Percentiles rank a stretch among this genome's conserved stretches.
Evolutionary conservation across 2,797 vertebrate genomes (phyloP).

Genomic region (Rhynchotus rufescens): DNA sequence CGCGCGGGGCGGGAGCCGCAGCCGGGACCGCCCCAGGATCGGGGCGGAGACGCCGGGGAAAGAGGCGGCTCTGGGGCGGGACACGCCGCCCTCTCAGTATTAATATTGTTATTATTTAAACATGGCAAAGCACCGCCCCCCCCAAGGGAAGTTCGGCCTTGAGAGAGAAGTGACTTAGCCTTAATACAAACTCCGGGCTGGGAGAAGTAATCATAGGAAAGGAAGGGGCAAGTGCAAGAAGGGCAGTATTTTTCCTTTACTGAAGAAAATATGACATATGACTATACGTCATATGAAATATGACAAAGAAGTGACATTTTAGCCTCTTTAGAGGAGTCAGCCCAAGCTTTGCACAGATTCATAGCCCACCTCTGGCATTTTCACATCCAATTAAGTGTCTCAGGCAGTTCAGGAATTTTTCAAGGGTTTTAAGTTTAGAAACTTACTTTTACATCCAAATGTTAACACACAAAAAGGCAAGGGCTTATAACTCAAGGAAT

Average conservation of each 20-base stretch:
- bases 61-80: too few relatives aligned
- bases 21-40: too few relatives aligned
- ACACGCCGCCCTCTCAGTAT: too few relatives aligned
- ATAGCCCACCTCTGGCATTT: slow-evolving; percentile 29
- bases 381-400: slow-evolving; percentile 31
- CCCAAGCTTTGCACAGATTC: slow-evolving; percentile 14
- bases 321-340: slow-evolving; percentile 50
- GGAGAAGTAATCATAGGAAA: neutral
- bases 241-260: slow-evolving; percentile 57
- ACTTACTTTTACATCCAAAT: slow-evolving; percentile 37
- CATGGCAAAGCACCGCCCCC: too few relatives aligned
- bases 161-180: neutral
- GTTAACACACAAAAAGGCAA: slow-evolving; percentile 31
- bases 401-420: slow-evolving; percentile 13
- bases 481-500: slow-evolving; percentile 42
- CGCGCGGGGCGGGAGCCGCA: neutral
- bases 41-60: too few relatives aligned
- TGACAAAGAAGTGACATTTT: slow-evolving; percentile 30
- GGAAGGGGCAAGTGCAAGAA: slow-evolving; percentile 48
- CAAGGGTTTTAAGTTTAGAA: neutral
- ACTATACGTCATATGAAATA: too few relatives aligned
- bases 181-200: neutral
- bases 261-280: slow-evolving; percentile 62
- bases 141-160: neutral
- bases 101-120: too few relatives aligned